Evolutionary conservation across 2,113 vertebrate species (phyloP), one percentile per base, ranked within the genome.

Genomic region (Alethe castanea): DNA sequence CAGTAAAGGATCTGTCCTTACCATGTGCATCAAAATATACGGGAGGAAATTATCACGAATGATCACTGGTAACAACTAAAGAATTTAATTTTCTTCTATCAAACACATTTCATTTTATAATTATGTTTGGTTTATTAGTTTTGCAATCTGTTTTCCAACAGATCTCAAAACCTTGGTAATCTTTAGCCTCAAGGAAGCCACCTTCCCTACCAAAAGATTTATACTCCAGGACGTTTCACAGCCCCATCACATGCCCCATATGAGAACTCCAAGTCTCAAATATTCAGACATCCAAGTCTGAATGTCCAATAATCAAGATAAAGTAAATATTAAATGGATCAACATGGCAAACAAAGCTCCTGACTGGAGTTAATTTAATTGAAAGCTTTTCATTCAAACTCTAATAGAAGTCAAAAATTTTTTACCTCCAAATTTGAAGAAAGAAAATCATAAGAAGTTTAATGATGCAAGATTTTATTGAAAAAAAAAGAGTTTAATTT

Each of bases 241-340:
- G 11, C 6, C 19, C 3, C 12, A 50, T 71, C 13, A 38, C 14
- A n/a, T 61, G 22, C 3, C 66, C 35, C 22, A 0, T n/a, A 29
- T 1, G 7, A 65, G 15, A 88, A 5, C 6, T 61, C 33, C 29
- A 73, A 36, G 29, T 56, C 25, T 54, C 59, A 50, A n/a, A 56
- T 14, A 64, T 50, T 35, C 20, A 40, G 29, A 40, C 12, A n/a
- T 24, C 12, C 28, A 56, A 35, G 29, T 47, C 8, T 62, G 60
- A 66, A 53, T 2, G 4, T 29, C 45, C 13, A 59, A 14, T 33
- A 50, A 36, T 50, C 25, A 73, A 90, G 22, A 33, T 64, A 18
- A 88, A 40, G 4, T 78, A 60, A 84, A 69, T 15, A 80, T 67
- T 80, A 67, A 81, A 53, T n/a, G 44, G 3, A 16, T 42, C 11